Conservation (phyloP, 2,113 vertebrate species). For the Ifrita kowaldi region DNA sequence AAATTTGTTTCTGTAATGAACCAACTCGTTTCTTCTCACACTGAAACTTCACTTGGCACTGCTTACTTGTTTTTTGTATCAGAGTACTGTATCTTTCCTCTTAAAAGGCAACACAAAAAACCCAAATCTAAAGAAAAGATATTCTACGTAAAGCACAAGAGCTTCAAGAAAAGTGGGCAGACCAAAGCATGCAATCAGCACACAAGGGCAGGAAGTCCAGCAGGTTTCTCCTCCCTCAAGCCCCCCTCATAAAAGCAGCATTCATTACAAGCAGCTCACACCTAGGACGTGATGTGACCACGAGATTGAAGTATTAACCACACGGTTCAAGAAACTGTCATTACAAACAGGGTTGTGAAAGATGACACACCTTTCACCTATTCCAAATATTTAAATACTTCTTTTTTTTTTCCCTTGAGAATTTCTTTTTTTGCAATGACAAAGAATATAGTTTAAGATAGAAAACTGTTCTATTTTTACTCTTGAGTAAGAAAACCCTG, state of each 20-base stretch:
- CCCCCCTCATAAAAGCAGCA: neutral
- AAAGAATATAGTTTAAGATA: neutral
- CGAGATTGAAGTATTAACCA: neutral
- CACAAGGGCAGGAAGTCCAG: neutral
- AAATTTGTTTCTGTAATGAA: neutral
- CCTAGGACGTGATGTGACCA: neutral
- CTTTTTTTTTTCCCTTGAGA: neutral
- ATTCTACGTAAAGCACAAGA: neutral
- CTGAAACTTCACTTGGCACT: neutral
- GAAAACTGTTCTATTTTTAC: neutral
- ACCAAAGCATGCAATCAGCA: neutral
- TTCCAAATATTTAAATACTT: neutral
- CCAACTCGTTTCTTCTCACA: neutral
- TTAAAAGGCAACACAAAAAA: neutral
- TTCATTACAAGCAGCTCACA: neutral
- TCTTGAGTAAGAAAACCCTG: neutral
- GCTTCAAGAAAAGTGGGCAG: neutral
- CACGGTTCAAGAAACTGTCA: neutral
- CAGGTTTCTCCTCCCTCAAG: neutral
- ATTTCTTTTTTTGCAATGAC: neutral
- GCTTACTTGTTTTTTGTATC: neutral
- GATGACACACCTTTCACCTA: neutral
- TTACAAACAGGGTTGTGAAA: neutral
- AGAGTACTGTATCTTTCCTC: neutral
- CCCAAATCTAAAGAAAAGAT: neutral